Conservation (phyloP, 2,113 vertebrate species). For the Dasypus novemcinctus region DNA sequence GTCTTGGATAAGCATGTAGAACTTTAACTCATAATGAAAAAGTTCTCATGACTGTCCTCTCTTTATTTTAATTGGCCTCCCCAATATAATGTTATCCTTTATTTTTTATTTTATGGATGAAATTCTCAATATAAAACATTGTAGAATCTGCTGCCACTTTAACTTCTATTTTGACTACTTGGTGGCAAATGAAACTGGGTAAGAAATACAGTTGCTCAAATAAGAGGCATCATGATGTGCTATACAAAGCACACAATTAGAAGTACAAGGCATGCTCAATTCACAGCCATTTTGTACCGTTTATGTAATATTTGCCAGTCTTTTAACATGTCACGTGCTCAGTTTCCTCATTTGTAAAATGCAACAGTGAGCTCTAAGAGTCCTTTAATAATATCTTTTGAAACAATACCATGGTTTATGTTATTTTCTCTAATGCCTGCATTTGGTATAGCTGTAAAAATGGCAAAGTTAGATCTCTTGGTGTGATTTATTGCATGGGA, state of each 20-base stretch:
- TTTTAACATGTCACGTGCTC: neutral
- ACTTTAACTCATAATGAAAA: slow-evolving; percentile 27
- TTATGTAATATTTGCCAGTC: neutral
- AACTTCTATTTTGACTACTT: slow-evolving; percentile 28
- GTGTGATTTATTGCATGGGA: slow-evolving; percentile 36
- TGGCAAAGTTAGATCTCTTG: slow-evolving; percentile 27
- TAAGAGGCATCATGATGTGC: neutral
- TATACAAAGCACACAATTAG: neutral
- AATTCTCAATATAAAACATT: slow-evolving; percentile 59
- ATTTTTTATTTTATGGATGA: slow-evolving; percentile 33
- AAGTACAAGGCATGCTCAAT: neutral
- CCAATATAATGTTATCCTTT: neutral
- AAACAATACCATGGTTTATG: neutral
- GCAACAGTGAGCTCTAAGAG: neutral
- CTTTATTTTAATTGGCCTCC: neutral
- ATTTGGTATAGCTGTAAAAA: neutral
- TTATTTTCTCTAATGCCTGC: neutral
- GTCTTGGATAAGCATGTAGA: slow-evolving; percentile 47
- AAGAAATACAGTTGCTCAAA: slow-evolving; percentile 3
- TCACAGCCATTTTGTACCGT: neutral
- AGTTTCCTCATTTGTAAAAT: slow-evolving; percentile 15
- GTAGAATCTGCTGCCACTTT: neutral
- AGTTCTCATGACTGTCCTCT: neutral
- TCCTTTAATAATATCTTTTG: neutral
- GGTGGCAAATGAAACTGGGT: slow-evolving; percentile 50